These are phyloP conservation scores for Tragelaphus imberbis DNA, from an alignment of 2,113 vertebrate species.

Conservation along the genomic window DNA sequence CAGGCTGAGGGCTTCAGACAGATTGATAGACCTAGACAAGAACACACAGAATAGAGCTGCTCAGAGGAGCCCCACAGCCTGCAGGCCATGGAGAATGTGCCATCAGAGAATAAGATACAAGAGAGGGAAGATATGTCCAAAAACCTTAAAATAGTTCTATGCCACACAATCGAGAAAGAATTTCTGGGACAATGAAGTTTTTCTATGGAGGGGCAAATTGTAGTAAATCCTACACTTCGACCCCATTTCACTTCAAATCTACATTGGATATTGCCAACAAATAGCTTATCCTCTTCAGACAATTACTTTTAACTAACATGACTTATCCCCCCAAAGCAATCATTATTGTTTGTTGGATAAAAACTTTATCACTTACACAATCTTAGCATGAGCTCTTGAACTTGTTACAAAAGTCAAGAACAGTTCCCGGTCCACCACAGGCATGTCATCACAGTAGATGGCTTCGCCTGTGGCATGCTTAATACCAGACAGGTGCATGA, in stretches of 20 bases:
- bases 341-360: background rate
- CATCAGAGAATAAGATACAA: background rate
- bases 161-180: background rate
- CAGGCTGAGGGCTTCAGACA: conserved; percentile 48
- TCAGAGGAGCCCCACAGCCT: background rate
- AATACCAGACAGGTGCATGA: conserved; percentile 89
- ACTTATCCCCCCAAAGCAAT: background rate
- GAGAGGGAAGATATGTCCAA: background rate
- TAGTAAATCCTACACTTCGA: background rate
- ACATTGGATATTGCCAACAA: background rate
- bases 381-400: conserved; percentile 88
- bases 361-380: conserved; percentile 78
- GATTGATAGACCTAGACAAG: conserved; percentile 27
- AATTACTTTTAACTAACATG: background rate
- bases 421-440: conserved; percentile 84
- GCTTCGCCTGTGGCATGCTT: conserved; percentile 92
- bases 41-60: background rate
- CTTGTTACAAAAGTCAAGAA: conserved; percentile 89
- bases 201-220: background rate
- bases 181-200: background rate
- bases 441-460: conserved; percentile 90
- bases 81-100: background rate
- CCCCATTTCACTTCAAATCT: background rate
- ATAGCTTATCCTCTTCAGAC: background rate
- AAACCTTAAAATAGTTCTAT: background rate